Evolutionary conservation across 2,113 vertebrate genomes (phyloP), one percentile per base, ranked within the genome.

Genomic region (Eublepharis macularius): DNA sequence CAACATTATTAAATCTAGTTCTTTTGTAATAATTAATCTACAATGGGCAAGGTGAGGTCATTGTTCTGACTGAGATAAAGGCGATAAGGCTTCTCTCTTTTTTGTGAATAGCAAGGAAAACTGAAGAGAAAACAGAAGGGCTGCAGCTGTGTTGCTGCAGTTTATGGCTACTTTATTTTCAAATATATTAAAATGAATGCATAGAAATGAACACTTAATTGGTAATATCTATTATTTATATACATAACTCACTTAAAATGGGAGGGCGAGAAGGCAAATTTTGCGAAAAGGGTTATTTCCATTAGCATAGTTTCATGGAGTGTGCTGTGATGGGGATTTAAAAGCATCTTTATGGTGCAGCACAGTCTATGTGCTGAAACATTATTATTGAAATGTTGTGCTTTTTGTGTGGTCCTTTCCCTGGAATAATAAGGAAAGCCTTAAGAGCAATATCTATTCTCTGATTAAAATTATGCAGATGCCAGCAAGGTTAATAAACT

Each of bases 201-300:
- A 90, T 92, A 93, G 92, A 92, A 96, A 95, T 94, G 89, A 93
- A 94, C 95, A 90, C 91, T 96, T 96, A 97, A 96, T 96, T 97
- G 94, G 95, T 96, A 95, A 94, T 96, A 95, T 96, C 94, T 96
- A 94, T 97, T 96, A 96, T 97, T 97, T 96, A 96, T 96, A 95
- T 94, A 94, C 93, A 94, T 94, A 88, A 81, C 88, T 91, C 91
- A 92, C 91, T 97, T 96, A 94, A 93, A 95, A 94, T 82, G 83
- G 90, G 90, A 91, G 39, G 51, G 49, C 13, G 68, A 43, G n/a
- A 32, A 68, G 92, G 96, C 96, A 96, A 95, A 95, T 96, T 96
- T 95, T 93, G 94, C 72, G 92, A 94, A 95, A 96, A 92, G 94
- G 88, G 94, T 92, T 94, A 90, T 89, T 94, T 94, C 94, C 94